Percentiles rank a stretch among this genome's conserved stretches.
These are phyloP conservation scores for Xestoiulus laeticollis DNA, from an alignment of 2,888 invertebrate genomes.

Conservation along the genomic window DNA sequence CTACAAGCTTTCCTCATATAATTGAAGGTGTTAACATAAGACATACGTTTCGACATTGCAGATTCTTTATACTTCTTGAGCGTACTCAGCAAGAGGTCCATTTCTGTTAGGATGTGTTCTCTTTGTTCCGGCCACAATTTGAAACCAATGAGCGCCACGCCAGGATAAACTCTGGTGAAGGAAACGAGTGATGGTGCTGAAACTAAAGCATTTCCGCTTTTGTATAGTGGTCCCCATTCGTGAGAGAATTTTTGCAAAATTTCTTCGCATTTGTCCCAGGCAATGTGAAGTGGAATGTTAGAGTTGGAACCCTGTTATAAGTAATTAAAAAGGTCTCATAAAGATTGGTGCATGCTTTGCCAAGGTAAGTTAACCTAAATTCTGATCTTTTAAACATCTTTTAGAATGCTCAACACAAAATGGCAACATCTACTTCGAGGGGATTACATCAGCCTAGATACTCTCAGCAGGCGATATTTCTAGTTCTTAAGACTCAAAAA, in stretches of 20 bases:
- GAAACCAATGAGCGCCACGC: background rate
- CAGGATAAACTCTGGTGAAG: background rate
- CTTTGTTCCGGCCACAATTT: background rate
- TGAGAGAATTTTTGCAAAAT: background rate
- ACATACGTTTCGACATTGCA: background rate
- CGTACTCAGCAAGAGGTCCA: background rate
- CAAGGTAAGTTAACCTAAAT: too few relatives aligned
- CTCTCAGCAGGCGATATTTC: too few relatives aligned
- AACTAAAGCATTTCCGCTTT: conserved; percentile 9
- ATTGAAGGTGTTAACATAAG: background rate
- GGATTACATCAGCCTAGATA: too few relatives aligned
- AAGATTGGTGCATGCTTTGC: too few relatives aligned
- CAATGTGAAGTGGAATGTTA: background rate
- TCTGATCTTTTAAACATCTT: too few relatives aligned
- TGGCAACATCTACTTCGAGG: too few relatives aligned
- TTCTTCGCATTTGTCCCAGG: background rate
- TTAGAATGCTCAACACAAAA: too few relatives aligned
- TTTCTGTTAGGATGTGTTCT: background rate
- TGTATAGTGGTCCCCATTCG: background rate
- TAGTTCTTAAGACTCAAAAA: too few relatives aligned
- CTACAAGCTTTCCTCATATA: background rate
- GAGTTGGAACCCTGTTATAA: background rate
- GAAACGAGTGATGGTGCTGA: background rate
- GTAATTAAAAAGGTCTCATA: background rate
- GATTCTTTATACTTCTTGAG: background rate